Base-by-base conservation (phyloP, 2,888 invertebrate species). In the Cheilosia urbana region DNA sequence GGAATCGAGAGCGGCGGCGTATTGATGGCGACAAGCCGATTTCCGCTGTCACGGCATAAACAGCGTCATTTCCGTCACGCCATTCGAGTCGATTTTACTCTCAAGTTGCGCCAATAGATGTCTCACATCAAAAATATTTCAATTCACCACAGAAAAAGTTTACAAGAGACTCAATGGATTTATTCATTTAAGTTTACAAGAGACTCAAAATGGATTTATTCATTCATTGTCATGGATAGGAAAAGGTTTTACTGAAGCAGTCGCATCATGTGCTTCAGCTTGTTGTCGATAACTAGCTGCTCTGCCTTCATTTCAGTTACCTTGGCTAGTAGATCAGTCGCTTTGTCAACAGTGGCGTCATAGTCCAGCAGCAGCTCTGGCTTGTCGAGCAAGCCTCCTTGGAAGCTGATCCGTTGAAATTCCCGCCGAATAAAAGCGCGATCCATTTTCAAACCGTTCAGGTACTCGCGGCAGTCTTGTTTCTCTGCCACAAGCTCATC, bases 321-420 rank as follows among this genome's bases (percentile, higher is more conserved):
- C 7, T 15, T 58, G 0, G n/a, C 37, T 6, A 65, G 83, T 1
- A 89, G 75, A 0, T 13, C 27, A 0, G 51, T 58, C 0, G 89
- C 27, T 9, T 57, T 87, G 0, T 87, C 58, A 0, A 88, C 71
- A 0, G 91, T 91, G 0, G 19, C 34, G 66, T 92, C 92, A 62
- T 88, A 92, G 60, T 92, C 92, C 7, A 88, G 45, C 87, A 92
- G 87, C 3, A 92, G 84, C 0, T 87, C 82, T 0, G 90, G 91
- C 79, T 91, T 91, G 45, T 90, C 88, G 3, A 92, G 78, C 0
- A 92, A 85, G 1, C 91, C 92, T 27, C 90, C 89, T 47, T 90
- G 88, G 17, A 82, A 88, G 62, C 88, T 89, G 0, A 90, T 71
- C 2, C 89, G 89, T 6, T 65, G 76, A 0, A 89, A 87, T 51